phyloP scores from a whole-genome alignment of 2,797 vertebrate species.

The Semaprochilodus insignis region DNA sequence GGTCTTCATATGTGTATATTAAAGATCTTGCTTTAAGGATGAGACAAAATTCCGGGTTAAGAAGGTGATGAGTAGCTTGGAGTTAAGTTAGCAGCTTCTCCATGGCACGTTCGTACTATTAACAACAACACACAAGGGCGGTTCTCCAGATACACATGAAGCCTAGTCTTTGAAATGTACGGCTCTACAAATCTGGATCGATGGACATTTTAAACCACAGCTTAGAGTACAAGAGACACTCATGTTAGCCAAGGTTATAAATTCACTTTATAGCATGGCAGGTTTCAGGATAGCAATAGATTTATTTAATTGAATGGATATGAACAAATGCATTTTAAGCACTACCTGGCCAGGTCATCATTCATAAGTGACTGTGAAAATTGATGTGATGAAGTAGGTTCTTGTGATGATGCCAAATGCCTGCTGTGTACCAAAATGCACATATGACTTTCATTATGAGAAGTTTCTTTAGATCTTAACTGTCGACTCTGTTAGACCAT shows the following conservation, averaged over 20 bases:
- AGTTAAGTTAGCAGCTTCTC: constrained; percentile 46
- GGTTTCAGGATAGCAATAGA: neutral
- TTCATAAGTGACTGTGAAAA: neutral
- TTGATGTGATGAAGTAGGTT: neutral
- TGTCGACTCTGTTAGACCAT: too few species aligned
- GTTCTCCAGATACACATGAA: constrained; percentile 19
- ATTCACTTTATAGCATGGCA: neutral
- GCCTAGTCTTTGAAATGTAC: constrained; percentile 12
- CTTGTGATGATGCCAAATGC: neutral
- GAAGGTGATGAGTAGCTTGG: constrained; percentile 28
- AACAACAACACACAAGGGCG: constrained; percentile 18
- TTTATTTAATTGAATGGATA: neutral
- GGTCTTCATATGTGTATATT: constrained; percentile 3
- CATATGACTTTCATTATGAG: too few species aligned
- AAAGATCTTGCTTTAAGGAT: constrained; percentile 6
- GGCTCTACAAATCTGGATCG: neutral
- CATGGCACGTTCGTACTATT: constrained; percentile 49
- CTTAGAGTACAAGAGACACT: neutral
- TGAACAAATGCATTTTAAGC: neutral
- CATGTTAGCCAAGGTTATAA: neutral
- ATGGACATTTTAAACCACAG: neutral
- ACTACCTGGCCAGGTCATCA: too few species aligned
- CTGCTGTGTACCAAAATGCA: too few species aligned
- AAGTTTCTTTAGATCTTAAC: too few species aligned
- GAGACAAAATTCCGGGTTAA: constrained; percentile 13